Percentiles rank a stretch among this genome's conserved stretches.
phyloP scores from a whole-genome alignment of 2,113 vertebrate genomes.

The Tricholaema leucomelas region DNA sequence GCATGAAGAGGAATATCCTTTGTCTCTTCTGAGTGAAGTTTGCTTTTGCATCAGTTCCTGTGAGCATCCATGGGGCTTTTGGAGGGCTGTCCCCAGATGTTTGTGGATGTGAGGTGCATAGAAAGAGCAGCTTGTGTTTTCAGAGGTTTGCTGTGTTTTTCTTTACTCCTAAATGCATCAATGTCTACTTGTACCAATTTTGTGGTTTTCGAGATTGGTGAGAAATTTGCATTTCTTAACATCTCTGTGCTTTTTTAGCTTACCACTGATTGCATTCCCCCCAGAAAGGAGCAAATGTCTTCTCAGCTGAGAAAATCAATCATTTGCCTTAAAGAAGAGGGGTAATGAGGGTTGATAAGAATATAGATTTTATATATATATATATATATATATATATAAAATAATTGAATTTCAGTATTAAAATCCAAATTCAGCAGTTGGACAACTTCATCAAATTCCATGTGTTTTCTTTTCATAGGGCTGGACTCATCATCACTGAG shows the following conservation, averaged over 20 bases:
- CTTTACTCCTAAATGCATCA: background rate
- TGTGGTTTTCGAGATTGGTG: background rate
- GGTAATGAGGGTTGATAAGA: background rate
- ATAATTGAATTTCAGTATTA: background rate
- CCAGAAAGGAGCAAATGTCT: background rate
- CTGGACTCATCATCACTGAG: background rate
- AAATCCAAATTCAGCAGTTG: background rate
- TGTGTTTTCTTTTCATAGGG: background rate
- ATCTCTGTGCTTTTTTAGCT: background rate
- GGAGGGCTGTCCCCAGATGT: background rate
- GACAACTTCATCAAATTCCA: background rate
- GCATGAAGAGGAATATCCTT: background rate
- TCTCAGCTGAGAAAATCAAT: background rate
- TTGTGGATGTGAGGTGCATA: background rate
- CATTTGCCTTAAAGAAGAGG: background rate
- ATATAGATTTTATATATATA: background rate
- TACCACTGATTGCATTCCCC: background rate
- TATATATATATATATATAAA: too few species aligned
- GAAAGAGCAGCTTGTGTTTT: background rate
- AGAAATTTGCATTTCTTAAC: background rate
- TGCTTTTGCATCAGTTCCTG: background rate
- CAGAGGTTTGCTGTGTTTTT: background rate
- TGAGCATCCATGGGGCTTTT: background rate
- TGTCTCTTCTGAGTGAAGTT: background rate
- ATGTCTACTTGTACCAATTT: background rate